These are phyloP conservation scores for Montipora capitata DNA, from an alignment of 92 coral and sea anemone species.

Conservation along the genomic window DNA sequence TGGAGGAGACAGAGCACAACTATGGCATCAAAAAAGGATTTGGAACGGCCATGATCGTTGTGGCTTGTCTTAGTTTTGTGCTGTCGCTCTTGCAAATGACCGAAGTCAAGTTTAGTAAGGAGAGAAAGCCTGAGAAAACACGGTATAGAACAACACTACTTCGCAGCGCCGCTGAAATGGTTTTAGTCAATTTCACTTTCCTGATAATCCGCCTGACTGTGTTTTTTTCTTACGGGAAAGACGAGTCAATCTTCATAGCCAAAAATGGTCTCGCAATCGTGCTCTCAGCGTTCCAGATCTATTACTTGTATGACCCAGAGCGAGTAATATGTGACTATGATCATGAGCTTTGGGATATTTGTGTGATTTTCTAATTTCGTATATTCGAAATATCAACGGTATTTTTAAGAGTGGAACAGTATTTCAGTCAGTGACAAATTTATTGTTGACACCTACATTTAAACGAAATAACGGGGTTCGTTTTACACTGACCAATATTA, in stretches of 20 bases:
- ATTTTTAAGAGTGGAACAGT: too few species aligned
- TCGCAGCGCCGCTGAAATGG: neutral
- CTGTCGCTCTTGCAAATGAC: conserved; percentile 56
- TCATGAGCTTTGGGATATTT: too few species aligned
- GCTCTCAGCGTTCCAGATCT: neutral
- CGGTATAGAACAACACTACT: neutral
- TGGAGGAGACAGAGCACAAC: conserved; percentile 27
- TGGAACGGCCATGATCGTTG: conserved; percentile 30
- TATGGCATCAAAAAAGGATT: neutral
- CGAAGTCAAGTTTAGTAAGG: conserved; percentile 25
- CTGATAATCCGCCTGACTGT: neutral
- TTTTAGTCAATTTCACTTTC: neutral
- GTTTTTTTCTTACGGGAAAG: neutral
- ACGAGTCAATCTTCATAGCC: neutral
- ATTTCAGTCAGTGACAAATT: too few species aligned
- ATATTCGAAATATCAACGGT: too few species aligned
- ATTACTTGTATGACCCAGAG: neutral
- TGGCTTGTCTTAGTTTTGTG: conserved; percentile 54
- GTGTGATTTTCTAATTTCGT: too few species aligned
- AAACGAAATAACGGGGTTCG: too few species aligned
- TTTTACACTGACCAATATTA: too few species aligned
- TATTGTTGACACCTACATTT: too few species aligned
- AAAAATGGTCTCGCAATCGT: neutral
- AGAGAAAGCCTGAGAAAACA: neutral
- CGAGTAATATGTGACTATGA: too few species aligned